Base-by-base conservation (phyloP, 2,888 invertebrate genomes). In the Erebia ligea region DNA sequence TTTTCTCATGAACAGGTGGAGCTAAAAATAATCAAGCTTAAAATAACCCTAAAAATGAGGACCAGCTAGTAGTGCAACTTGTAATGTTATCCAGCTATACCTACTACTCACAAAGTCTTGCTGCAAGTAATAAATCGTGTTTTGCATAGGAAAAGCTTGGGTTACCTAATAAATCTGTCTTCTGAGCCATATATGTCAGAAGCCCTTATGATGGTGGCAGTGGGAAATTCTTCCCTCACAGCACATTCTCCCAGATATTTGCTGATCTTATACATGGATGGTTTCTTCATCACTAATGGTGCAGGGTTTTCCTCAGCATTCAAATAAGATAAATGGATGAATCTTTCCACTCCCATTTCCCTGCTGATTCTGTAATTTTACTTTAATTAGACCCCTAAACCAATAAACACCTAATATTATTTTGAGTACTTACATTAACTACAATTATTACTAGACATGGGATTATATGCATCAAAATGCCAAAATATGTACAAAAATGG, bases 151-250 rank as follows among this genome's bases (percentile, higher is more conserved):
- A 42, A 42, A 45, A 45, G 95, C 34, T 34, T 34, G 34, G 34
- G 95, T 65, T 68, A 96, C 91, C 95, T 95, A 65, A 97, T 84
- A 91, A 99, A 99, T 76, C 97, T 93, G 90, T 99, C 99, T 82
- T 97, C 96, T 73, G 96, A 95, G 0, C 99, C 99, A 91, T 97
- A 99, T 70, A 99, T 96, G 84, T 97, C 97, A 0, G 99, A 94
- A n/a, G 99, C 99, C 71, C 98, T 95, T 76, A 99, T 94, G 74
- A 99, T 97, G 1, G 97, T 98, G 9, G 99, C 99, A 67, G 98
- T 96, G 0, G 99, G 99, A 88, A 99, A 99, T 86, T 98, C 99
- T 81, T 98, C 96, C 67, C 94, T 94, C 0, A 99, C 98, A n/a
- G 97, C 99, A 78, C 94, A 82, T 88, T 99, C 99, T 15, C 99